These are phyloP conservation scores for Dipodomys ordii DNA, from an alignment of 2,113 vertebrate genomes.

Conservation along the genomic window DNA sequence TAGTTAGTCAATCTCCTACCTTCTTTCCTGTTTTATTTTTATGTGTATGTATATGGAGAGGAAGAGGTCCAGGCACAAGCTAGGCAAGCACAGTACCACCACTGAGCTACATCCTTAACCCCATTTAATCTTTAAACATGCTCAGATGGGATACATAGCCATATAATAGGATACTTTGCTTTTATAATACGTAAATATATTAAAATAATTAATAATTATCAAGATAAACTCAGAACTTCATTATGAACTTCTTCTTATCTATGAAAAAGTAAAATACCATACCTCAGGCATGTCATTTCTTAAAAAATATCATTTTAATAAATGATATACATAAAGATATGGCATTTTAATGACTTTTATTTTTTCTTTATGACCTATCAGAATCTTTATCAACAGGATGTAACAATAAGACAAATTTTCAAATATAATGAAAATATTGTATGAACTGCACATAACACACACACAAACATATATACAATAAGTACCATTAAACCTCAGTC, in stretches of 20 bases:
- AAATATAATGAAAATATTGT: constrained; percentile 1
- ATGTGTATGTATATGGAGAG: too few relatives aligned
- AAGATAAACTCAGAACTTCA: constrained; percentile 4
- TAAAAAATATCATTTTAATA: too few relatives aligned
- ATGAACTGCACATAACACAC: not conserved
- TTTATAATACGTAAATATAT: too few relatives aligned
- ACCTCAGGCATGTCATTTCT: too few relatives aligned
- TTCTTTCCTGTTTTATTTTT: too few relatives aligned
- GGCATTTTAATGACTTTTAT: not conserved
- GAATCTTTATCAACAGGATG: not conserved
- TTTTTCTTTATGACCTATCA: constrained; percentile 2
- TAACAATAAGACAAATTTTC: constrained; percentile 8
- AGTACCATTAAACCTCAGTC: not conserved
- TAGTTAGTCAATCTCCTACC: not conserved
- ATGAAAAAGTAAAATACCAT: not conserved
- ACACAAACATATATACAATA: not conserved
- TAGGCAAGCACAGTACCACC: too few relatives aligned
- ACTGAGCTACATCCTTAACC: not conserved
- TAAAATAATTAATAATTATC: not conserved
- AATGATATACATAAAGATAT: not conserved
- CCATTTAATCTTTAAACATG: constrained; percentile 4
- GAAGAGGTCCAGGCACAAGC: too few relatives aligned
- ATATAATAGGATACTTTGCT: not conserved
- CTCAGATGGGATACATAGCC: not conserved
- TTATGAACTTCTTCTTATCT: not conserved